Evolutionary conservation across 2,113 vertebrate genomes (phyloP), one percentile per base, ranked within the genome.

Genomic region (Gnathonemus echidnorhynchus): DNA sequence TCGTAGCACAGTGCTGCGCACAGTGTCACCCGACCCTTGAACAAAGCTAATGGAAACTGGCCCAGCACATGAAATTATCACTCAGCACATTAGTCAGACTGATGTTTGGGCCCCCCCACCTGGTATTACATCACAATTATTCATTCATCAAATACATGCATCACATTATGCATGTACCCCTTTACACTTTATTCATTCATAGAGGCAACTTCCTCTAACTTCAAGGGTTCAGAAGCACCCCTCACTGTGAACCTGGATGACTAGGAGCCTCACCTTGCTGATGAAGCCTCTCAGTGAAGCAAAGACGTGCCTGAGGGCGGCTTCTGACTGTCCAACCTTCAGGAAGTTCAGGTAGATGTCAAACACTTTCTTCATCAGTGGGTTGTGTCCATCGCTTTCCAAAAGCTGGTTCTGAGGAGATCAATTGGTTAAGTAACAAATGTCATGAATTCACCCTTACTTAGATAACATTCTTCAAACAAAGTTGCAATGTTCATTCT

Each of bases 341-440:
- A 99, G 96, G 93, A 99, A 99, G 90, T 97, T 97, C 62, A 99
- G 96, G 91, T 98, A 98, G 91, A 99, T 96, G 86, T 99, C 98
- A 92, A 99, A 99, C 45, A 99, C 97, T 92, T 98, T 99, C 94
- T 96, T 98, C 98, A 99, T 98, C 91, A 99, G 95, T 0, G 96
- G 95, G 92, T 99, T 99, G 93, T 99, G 98, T 45, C 98, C 98
- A 1, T 99, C 98, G 0, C 95, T 96, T 92, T 97, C 98, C 92
- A 97, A 95, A 91, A 99, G 97, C 92, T 99, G 98, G 88, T 91
- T 97, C 98, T 99, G 93, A 93, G 92, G 91, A 48, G 94, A 92
- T 0, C 0, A 91, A 66, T 92, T 31, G 9, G 88, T 42, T 3
- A 31, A 50, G 24, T 49, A 42, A 85, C 2, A 17, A 15, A 7